Conservation (phyloP, 1,140 invertebrate genomes). For the Sinonovacula constricta region DNA sequence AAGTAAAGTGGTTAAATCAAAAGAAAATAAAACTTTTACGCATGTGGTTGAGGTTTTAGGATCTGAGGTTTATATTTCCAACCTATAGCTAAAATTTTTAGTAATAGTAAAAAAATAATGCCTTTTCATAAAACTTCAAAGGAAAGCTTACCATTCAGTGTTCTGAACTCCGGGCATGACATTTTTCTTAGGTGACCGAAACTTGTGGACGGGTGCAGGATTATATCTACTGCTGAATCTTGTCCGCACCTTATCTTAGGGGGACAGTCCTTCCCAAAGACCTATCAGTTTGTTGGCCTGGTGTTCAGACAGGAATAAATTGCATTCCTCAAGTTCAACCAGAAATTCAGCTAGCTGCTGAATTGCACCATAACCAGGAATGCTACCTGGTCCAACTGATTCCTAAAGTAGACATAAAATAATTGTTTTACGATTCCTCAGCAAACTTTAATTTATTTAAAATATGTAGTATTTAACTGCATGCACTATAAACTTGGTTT, state of each 20-base stretch:
- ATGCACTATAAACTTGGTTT: no score
- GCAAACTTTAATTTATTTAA: no score
- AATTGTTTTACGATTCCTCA: no score
- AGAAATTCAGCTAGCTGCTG: background rate
- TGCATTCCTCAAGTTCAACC: background rate
- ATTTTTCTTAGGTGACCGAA: constrained; percentile 3
- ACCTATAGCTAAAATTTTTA: background rate
- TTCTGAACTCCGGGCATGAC: background rate
- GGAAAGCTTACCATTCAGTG: background rate
- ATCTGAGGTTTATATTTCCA: background rate
- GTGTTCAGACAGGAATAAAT: background rate
- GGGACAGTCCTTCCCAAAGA: background rate
- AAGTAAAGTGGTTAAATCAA: background rate
- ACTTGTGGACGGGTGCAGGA: background rate
- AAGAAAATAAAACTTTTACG: background rate
- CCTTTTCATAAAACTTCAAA: background rate
- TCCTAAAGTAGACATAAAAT: no score
- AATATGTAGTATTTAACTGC: no score
- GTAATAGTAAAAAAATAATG: background rate
- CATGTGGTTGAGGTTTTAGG: background rate
- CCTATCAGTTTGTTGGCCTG: background rate
- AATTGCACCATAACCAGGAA: no score
- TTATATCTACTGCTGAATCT: background rate
- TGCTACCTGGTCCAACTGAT: no score
- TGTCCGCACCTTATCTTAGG: background rate